Base-by-base conservation (phyloP, 2,888 invertebrate genomes). In the Drosophila mimetica region DNA sequence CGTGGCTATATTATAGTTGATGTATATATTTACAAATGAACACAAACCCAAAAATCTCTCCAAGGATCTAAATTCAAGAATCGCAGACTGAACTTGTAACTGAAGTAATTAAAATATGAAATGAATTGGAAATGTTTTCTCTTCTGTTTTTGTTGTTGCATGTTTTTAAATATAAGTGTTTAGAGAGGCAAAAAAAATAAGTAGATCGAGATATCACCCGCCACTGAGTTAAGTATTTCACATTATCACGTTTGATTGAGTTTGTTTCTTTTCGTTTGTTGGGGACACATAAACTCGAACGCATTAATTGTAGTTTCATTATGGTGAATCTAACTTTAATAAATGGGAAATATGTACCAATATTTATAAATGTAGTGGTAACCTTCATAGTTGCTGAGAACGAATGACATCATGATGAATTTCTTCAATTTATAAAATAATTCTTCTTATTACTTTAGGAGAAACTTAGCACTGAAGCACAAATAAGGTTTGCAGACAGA, bases 391-490 rank as follows among this genome's bases (percentile, higher is more conserved):
- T 48, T 69, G 44, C 48, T 70, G 71, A 51, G 51, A 71, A 39
- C 44, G 48, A 69, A 57, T 64, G 65, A 65, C 42, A 51, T 60
- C 28, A 64, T 50, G 65, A 66, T 34, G 60, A 25, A 64, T 46
- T 60, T 51, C 41, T 42, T 41, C 34, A 58, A 51, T 46, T 52
- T 46, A 22, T 54, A 55, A 61, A 61, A 61, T 61, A 61, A 61
- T 58, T 53, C 34, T 47, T 37, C 22, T 55, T 46, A n/a, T 42
- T 67, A 51, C 32, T 72, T 72, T 72, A 78, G 76, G 80, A 75
- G 74, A 79, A 81, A 81, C 86, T 85, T 87, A 87, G 86, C 71
- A 83, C 73, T 80, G 81, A 81, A 86, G 87, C 88, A 82, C 83
- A 82, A 82, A 85, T 86, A 71, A 86, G 80, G 72, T 76, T 87